Evolutionary conservation across 2,888 invertebrate genomes (phyloP), one percentile per base, ranked within the genome.

Genomic region (Tinea pellionella): DNA sequence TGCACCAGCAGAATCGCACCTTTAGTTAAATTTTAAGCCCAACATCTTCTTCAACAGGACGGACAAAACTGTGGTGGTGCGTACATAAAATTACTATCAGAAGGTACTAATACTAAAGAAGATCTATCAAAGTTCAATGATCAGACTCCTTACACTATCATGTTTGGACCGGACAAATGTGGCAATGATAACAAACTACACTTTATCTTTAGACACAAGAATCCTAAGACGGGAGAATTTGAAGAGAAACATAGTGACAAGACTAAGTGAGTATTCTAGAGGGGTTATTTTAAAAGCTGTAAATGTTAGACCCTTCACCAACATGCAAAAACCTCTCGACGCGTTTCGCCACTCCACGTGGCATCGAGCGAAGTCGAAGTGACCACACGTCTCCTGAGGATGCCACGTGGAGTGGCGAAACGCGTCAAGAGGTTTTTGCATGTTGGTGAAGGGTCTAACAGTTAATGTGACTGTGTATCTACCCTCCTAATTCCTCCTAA

Each of bases 91-190:
- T 89, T 99, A 55, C 86, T 99, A 15, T 94, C 95, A 11, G 89
- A 92, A 24, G 92, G 92, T 61, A 87, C 90, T 53, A 90, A 91
- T 72, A 77, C 74, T 0, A 78, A 76, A 61, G 75, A 75, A 0
- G 93, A 96, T 72, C 88, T 98, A 60, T 92, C 90, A 65, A 89
- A 92, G 71, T 97, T 99, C 85, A 90, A 95, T 77, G 99, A 99
- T 85, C 97, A 97, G 84, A 97, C 98, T 0, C 94, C 97, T 0
- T 99, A 99, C 87, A 96, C 97, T 1, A 96, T 99, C 71, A 99
- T 99, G 99, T 99, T 99, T 86, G 99, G 99, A 0, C 99, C 99
- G 8, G 99, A 99, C 89, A 99, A 98, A 83, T 99, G 99, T 83
- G 99, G 99, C 64, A 95, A 94, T 73, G 96, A 97, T 78, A 93